Evolutionary conservation across 2,888 invertebrate species (phyloP).

Genomic region (Eugnorisma glareosa): DNA sequence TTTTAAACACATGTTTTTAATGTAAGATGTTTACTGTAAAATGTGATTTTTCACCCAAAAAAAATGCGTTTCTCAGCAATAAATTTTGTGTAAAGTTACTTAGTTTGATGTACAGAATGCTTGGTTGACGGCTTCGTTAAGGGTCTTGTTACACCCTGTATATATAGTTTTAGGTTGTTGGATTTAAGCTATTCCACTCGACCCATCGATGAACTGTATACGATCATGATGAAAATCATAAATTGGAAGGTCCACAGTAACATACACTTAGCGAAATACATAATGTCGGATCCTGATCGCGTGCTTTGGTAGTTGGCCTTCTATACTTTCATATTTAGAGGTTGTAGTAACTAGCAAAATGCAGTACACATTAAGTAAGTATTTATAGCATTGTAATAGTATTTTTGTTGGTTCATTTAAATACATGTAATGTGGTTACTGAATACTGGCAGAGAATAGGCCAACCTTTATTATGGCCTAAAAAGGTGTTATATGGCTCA

Average conservation of each 20-base stretch:
- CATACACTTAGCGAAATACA: not conserved
- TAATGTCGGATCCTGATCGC: not conserved
- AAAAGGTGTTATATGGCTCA: not conserved
- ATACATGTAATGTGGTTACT: not conserved
- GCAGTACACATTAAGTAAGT: constrained; percentile 1
- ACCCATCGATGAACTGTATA: not conserved
- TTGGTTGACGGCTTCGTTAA: too few species aligned
- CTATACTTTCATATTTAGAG: constrained; percentile 12
- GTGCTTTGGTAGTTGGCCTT: constrained; percentile 27
- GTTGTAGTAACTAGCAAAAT: constrained; percentile 7
- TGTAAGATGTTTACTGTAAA: too few species aligned
- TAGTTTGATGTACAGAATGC: too few species aligned
- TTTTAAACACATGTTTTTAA: too few species aligned
- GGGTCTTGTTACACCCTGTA: too few species aligned
- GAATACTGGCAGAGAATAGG: not conserved
- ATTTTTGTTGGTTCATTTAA: not conserved
- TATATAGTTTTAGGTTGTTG: not conserved
- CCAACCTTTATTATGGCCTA: not conserved
- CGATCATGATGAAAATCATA: not conserved
- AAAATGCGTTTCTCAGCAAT: too few species aligned
- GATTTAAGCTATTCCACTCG: not conserved
- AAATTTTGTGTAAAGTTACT: too few species aligned
- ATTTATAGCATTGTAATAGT: not conserved
- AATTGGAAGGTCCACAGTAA: not conserved
- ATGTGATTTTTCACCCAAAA: too few species aligned